Base-by-base conservation (phyloP, 2,888 invertebrate genomes). In the Pammene aurita region DNA sequence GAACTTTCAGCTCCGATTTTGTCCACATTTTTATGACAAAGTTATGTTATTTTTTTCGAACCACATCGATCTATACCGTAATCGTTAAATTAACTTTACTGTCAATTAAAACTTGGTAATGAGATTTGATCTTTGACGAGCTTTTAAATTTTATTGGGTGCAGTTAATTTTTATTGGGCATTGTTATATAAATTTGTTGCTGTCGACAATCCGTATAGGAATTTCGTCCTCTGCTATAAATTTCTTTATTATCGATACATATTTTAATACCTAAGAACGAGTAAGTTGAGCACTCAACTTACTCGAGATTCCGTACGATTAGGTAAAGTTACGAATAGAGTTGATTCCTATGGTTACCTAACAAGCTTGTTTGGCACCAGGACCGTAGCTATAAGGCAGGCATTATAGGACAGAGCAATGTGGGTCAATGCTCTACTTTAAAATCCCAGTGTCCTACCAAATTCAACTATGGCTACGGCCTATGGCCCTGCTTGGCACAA, bases 11-110 rank as follows among this genome's bases (percentile, higher is more conserved):
- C 52, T 54, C 56, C 50, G 52, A 70, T 41, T 67, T 67, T 66
- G 64, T 58, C 55, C 66, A 34, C 56, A 63, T 72, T 71, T 81
- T 84, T 79, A 83, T 79, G 79, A 78, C 75, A 63, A 66, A 35
- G 67, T 67, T 61, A 67, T 67, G 63, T 71, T 72, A 63, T 41
- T 52, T 68, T 26, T 66, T 58, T 52, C 42, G 57, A 66, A 67
- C 72, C 61, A 60, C 54, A 65, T 69, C 58, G 66, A 71, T 74
- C 72, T 71, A 69, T 62, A 68, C 61, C 69, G 73, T 75, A 77
- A 77, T 77, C 80, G 79, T 82, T 79, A 82, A 83, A 80, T 69
- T 73, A 76, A 73, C 75, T 86, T 87, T 84, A 86, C 82, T 80
- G 81, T 76, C 84, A 78, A 79, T 84, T 83, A 84, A 85, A 83